Conservation (phyloP, 2,888 invertebrate species). For the Megastigmus dorsalis region DNA sequence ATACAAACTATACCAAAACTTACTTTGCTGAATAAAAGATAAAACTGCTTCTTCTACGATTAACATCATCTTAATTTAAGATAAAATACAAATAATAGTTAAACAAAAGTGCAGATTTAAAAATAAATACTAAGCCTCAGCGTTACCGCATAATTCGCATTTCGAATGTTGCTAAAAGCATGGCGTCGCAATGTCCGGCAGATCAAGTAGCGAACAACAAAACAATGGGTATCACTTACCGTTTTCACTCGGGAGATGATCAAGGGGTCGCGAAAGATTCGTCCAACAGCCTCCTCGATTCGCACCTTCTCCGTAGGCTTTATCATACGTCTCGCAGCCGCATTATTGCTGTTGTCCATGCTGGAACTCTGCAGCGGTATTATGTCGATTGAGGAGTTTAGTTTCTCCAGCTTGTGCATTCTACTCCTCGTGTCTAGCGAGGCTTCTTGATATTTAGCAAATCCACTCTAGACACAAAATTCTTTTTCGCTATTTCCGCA, state of each 20-base stretch:
- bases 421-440: slow-evolving; percentile 21
- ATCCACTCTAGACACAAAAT: not conserved
- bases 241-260: slow-evolving; percentile 76
- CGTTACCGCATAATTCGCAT: not conserved
- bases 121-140: too few species aligned
- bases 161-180: not conserved
- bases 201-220: too few species aligned
- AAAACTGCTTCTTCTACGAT: too few species aligned
- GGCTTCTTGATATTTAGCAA: not conserved
- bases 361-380: slow-evolving; percentile 71
- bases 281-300: slow-evolving; percentile 26
- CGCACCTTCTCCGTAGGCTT: slow-evolving; percentile 53
- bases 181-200: too few species aligned
- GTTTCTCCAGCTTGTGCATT: slow-evolving; percentile 68
- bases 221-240: slow-evolving; percentile 68
- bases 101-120: not conserved
- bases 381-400: slow-evolving; percentile 71
- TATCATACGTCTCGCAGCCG: slow-evolving; percentile 41
- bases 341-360: slow-evolving; percentile 58
- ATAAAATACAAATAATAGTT: not conserved
- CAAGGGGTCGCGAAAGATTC: slow-evolving; percentile 71
- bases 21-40: too few species aligned
- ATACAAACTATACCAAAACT: too few species aligned
- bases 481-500: not conserved
- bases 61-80: not conserved